Evolutionary conservation across 1,140 invertebrate species (phyloP).

Genomic region (Heterodera schachtii): DNA sequence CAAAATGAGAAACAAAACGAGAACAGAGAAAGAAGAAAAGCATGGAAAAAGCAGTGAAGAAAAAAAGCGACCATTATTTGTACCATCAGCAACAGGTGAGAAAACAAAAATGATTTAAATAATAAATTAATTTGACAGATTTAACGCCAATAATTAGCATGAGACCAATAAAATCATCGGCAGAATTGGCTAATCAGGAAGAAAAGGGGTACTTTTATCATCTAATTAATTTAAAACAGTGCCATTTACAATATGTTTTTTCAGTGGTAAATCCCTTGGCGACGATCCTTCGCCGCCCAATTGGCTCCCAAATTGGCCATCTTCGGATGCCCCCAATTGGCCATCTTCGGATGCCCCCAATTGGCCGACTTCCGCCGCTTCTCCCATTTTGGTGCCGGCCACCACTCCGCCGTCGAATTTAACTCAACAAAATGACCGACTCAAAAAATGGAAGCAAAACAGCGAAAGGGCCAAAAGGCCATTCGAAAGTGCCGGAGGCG

Average conservation of each 20-base stretch:
- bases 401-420: background rate
- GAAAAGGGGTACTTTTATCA: background rate
- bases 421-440: background rate
- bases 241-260: background rate
- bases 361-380: background rate
- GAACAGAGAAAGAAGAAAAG: background rate
- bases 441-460: slow-evolving; percentile 27
- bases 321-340: background rate
- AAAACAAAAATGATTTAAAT: background rate
- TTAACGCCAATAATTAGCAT: background rate
- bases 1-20: background rate
- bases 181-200: background rate
- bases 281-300: background rate
- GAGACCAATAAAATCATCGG: slow-evolving; percentile 4
- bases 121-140: background rate
- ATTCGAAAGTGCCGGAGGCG: background rate
- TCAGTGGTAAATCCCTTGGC: background rate
- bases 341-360: background rate
- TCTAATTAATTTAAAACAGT: background rate
- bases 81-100: background rate
- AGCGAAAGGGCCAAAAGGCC: background rate
- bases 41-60: background rate
- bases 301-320: background rate
- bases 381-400: background rate
- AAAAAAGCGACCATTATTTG: background rate